Base-by-base conservation (phyloP, 2,888 invertebrate species). In the Cephalotes varians region DNA sequence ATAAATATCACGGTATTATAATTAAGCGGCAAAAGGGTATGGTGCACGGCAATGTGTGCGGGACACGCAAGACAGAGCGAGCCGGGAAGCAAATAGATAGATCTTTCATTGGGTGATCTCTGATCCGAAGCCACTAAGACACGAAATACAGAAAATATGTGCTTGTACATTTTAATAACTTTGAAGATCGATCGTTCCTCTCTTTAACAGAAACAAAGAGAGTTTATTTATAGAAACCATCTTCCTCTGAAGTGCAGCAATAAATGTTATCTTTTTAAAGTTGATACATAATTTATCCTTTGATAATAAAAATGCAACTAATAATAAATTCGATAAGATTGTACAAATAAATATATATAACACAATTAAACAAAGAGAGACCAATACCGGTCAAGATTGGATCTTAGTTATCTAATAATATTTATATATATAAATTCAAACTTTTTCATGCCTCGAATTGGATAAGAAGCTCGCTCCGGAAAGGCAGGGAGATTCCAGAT, bases 1-100 rank as follows among this genome's bases (percentile, higher is more conserved):
- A 89, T 89, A 89, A 89, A 89, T 89, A 89, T 89, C 88, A 81
- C 81, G 81, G 89, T 89, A 89, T 89, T 89, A 89, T 89, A 89
- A 89, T 89, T 89, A 89, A 89, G 71, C 60, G 28, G 82, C 83
- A 72, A 76, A 72, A 62, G 81, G 72, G 84, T 74, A 87, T 85
- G 81, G 82, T 62, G 81, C 77, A 85, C 60, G 60, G 81, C 81
- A 77, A 84, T 56, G 84, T 85, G 73, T 60, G 67, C 80, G 84
- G 81, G 83, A 88, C 86, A 85, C 65, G 83, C 80, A 18, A 65
- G 79, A 64, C 62, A 34, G 76, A 74, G 62, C 47, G 49, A 54
- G 56, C 10, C 69, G 69, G 31, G 34, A 51, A 77, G 83, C 60
- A 73, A 73, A 74, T 74, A 64, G 62, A 21, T 74, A 34, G 51